phyloP scores from a whole-genome alignment of 53 echinoderm and acorn worm genomes.

The Mesocentrotus franciscanus region DNA sequence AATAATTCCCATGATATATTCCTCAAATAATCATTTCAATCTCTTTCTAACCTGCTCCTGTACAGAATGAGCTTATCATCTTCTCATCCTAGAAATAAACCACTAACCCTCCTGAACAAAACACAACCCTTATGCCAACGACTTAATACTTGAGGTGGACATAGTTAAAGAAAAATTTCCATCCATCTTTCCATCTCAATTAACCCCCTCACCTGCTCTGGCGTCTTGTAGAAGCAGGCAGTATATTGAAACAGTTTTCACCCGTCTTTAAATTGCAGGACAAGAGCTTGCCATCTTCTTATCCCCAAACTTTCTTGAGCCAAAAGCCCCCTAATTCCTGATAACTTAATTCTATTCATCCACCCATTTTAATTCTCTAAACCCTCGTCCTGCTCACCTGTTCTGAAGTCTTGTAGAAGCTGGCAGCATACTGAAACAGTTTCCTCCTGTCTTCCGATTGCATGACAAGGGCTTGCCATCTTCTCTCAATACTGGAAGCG shows the following conservation, averaged over 20 bases:
- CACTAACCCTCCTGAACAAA: no score
- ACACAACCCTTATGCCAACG: no score
- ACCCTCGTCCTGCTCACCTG: conserved; percentile 72
- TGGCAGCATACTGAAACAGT: conserved; percentile 89
- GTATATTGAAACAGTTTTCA: conserved; percentile 90
- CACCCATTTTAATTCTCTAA: background rate
- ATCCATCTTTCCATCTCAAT: no score
- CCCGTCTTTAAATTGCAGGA: conserved; percentile 91
- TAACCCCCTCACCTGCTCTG: no score
- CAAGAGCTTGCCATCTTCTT: conserved; percentile 85
- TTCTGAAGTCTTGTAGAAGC: conserved; percentile 98
- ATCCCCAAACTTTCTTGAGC: background rate
- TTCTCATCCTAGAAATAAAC: background rate
- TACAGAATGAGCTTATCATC: background rate
- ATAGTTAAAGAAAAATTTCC: no score
- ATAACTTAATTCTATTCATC: background rate
- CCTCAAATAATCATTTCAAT: background rate
- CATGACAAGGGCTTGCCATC: conserved; percentile 95
- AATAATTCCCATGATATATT: background rate
- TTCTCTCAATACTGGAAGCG: conserved; percentile 70
- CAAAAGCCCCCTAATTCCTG: background rate
- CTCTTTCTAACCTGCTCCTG: background rate
- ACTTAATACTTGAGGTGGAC: no score
- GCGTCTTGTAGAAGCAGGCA: conserved; percentile 71
- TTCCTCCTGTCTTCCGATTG: conserved; percentile 95